Conservation (phyloP, 2,888 invertebrate genomes). For the Quadroppia sp. region DNA sequence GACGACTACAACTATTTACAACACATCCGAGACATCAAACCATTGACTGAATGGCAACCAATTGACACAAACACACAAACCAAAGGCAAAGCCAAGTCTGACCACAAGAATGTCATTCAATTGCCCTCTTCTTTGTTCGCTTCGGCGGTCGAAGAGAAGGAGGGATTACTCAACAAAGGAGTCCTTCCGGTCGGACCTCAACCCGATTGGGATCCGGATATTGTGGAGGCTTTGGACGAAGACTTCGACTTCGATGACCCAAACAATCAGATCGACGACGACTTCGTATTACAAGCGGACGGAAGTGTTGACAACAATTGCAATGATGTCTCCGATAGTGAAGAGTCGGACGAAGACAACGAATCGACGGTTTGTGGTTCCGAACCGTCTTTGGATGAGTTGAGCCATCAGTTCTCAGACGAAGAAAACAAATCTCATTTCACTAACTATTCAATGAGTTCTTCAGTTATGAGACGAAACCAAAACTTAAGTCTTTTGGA, state of each 20-base stretch:
- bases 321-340: constrained; percentile 46
- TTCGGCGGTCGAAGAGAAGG: constrained; percentile 76
- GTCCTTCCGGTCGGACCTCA: constrained; percentile 57
- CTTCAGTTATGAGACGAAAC: constrained; percentile 80
- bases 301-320: no score
- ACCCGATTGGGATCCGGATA: constrained; percentile 76
- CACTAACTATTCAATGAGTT: constrained; percentile 89
- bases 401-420: constrained; percentile 51
- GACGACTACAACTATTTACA: constrained; percentile 94
- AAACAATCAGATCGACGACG: constrained; percentile 80
- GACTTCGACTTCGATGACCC: constrained; percentile 82
- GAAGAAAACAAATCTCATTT: constrained; percentile 82
- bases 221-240: constrained; percentile 86
- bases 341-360: constrained; percentile 13
- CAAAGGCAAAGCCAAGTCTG: constrained; percentile 9
- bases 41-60: constrained; percentile 51
- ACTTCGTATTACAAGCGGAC: constrained; percentile 77
- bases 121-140: constrained; percentile 85
- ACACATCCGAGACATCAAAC: constrained; percentile 66
- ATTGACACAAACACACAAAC: constrained; percentile 49
- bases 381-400: constrained; percentile 32
- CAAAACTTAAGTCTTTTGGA: constrained; percentile 76
- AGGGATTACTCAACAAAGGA: constrained; percentile 76
- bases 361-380: constrained; percentile 33
- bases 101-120: constrained; percentile 52